Evolutionary conservation across 2,888 invertebrate species (phyloP).

Genomic region (Spisula solida): DNA sequence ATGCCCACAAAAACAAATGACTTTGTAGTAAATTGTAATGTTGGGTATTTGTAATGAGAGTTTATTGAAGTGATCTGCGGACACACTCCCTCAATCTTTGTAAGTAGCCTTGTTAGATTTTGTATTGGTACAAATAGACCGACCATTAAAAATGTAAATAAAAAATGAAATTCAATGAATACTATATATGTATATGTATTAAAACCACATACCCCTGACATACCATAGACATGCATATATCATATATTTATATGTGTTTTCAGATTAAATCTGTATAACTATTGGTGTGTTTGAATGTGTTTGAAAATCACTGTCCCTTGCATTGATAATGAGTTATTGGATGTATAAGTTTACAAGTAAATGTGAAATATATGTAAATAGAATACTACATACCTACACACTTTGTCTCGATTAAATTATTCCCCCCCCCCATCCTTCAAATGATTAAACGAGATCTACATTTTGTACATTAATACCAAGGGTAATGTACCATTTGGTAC

Average conservation of each 20-base stretch:
- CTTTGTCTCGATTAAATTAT: background rate
- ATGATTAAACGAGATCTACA: too few species aligned
- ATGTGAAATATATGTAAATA: conserved; percentile 11
- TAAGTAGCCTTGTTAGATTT: conserved; percentile 1
- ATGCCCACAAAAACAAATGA: too few species aligned
- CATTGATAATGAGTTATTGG: background rate
- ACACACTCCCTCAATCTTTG: background rate
- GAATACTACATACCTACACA: conserved; percentile 1
- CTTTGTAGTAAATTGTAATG: too few species aligned
- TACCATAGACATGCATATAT: background rate
- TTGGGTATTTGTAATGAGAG: too few species aligned
- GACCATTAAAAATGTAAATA: background rate
- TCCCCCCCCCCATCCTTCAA: background rate
- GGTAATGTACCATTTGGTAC: too few species aligned
- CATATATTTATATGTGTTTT: background rate
- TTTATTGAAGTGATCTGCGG: background rate
- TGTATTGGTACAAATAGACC: background rate
- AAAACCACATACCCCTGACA: background rate
- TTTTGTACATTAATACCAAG: too few species aligned
- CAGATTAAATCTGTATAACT: background rate
- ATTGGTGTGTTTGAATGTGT: conserved; percentile 11
- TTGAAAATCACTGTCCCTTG: background rate
- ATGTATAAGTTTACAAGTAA: background rate
- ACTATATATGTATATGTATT: background rate
- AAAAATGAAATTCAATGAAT: background rate